Base-by-base conservation (phyloP, 1,140 invertebrate species). In the Pectinophora gossypiella region DNA sequence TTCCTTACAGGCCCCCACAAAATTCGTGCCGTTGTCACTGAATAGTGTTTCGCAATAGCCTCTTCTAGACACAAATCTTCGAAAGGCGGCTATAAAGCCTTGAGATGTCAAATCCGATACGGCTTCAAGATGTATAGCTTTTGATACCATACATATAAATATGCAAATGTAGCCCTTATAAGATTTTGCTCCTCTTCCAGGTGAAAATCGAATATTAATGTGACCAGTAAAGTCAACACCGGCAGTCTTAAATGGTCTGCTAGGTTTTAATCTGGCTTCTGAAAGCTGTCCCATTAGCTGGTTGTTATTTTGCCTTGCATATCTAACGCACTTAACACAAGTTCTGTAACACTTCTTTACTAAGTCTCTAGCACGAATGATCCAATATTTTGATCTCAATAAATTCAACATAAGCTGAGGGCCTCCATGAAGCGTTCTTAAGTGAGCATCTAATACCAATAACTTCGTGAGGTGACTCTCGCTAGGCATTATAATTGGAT, bases 161-260 rank as follows among this genome's bases (percentile, higher is more conserved):
- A 49, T 15, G 22, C 40, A 42, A 21, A 48, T 49, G 21, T 52
- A 52, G 1, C 51, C 51, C 19, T 52, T 50, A 16, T n/a, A 10
- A 5, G 48, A 32, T n/a, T 42, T 15, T n/a, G 40, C 19, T 15
- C 48, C 48, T 15, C 48, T 15, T 4, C 48, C 48, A 12, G 40
- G 40, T 16, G 36, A 20, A 7, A 20, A 23, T 21, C 72, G 50
- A 12, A 51, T 27, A 4, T 69, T 56, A 65, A 1, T 82, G 9
- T 32, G 80, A 0, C 84, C 81, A 0, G 68, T 63, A 59, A 59
- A 87, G 60, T 88, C 85, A 0, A 82, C 48, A 1, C 84, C 81
- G 4, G 51, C 46, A 12, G 63, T 51, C 6, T n/a, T 10, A 56
- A 88, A 88, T 0, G 77, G 59, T 1, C 43, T 38, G 0, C 65